Conservation (phyloP, 2,797 vertebrate genomes). For the Notoglanidium macrostoma region DNA sequence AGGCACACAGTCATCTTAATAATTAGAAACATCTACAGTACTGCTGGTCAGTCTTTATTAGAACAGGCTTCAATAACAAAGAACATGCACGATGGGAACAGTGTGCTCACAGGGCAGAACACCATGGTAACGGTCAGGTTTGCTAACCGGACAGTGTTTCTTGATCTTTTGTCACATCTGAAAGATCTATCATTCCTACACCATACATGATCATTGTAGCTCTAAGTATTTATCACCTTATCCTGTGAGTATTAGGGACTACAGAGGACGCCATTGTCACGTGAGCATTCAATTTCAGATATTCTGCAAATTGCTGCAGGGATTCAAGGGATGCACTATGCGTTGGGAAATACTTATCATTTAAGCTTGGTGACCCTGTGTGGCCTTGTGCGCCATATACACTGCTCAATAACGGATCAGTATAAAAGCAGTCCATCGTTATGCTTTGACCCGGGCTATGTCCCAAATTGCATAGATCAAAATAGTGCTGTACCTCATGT, state of each 20-base stretch:
- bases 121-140: slow-evolving; percentile 1
- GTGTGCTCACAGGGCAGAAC: neutral
- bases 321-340: neutral
- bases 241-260: neutral
- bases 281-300: neutral
- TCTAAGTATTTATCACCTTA: neutral
- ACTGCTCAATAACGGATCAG: neutral
- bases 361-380: slow-evolving; percentile 5
- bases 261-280: neutral
- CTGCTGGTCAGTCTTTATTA: neutral
- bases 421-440: neutral
- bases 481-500: neutral
- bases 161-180: slow-evolving; percentile 77
- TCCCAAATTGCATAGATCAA: neutral
- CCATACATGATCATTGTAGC: too few relatives aligned
- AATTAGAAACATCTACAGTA: neutral
- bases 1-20: neutral
- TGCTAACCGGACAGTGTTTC: slow-evolving; percentile 62
- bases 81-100: neutral
- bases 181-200: slow-evolving; percentile 65
- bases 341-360: neutral
- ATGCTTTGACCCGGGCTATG: neutral
- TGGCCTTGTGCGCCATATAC: neutral
- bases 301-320: neutral
- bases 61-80: neutral